Evolutionary conservation across 2,888 invertebrate genomes (phyloP).

Genomic region (Spatulosminthurus flaviceps): DNA sequence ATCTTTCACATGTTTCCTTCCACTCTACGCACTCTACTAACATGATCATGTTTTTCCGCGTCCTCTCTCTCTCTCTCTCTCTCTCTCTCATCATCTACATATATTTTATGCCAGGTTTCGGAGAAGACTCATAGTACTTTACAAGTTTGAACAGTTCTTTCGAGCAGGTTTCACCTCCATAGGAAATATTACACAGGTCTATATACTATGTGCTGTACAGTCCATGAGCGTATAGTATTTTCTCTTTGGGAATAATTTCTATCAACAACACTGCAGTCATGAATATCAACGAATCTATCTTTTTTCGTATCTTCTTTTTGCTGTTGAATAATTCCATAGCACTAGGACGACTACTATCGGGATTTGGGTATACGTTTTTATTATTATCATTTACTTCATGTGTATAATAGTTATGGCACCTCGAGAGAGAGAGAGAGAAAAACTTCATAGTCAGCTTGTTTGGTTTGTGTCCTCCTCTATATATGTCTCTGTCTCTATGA

Average conservation of each 20-base stretch:
- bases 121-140: not conserved
- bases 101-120: not conserved
- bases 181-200: not conserved
- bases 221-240: not conserved
- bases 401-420: slow-evolving; percentile 21
- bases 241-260: not conserved
- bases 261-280: slow-evolving; percentile 32
- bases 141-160: not conserved
- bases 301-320: not conserved
- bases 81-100: not conserved
- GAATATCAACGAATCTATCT: slow-evolving; percentile 42
- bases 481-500: too few relatives aligned
- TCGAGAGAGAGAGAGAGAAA: too few relatives aligned
- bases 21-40: slow-evolving; percentile 14
- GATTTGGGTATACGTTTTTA: not conserved
- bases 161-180: not conserved
- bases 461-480: too few relatives aligned
- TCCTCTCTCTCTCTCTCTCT: too few relatives aligned
- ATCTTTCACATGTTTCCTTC: slow-evolving; percentile 42
- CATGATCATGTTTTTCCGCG: slow-evolving; percentile 18
- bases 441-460: not conserved
- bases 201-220: not conserved
- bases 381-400: slow-evolving; percentile 20
- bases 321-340: slow-evolving; percentile 7
- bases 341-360: not conserved